Base-by-base conservation (phyloP, 2,797 vertebrate genomes). In the Poecilia velifera region DNA sequence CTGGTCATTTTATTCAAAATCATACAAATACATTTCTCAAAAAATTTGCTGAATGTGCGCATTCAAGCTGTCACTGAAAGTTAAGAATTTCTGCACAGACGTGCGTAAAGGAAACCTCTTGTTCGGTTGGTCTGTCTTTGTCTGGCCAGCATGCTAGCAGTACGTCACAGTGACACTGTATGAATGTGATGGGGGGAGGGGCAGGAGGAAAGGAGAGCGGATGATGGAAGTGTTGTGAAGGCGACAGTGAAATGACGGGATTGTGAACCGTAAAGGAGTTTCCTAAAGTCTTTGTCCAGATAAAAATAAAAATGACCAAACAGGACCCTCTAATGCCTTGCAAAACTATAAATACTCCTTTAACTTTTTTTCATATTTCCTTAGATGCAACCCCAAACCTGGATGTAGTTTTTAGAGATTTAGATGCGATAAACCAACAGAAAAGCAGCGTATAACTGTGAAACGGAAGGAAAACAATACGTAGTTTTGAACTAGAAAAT, bases 141-240 rank as follows among this genome's bases (percentile, higher is more conserved):
- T 74, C 86, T 87, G 86, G 89, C 87, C 66, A 55, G 73, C 75
- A 79, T 49, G 87, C 91, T 86, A 87, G 85, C 73, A 82, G 78
- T 87, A 86, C 84, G 87, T 95, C 94, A 95, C 95, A 95, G 94
- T 94, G 93, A 94, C 91, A 89, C 90, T 92, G 88, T 91, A 87
- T 88, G 91, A 91, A 88, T 87, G 82, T 88, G 88, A 89, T 86
- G 83, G 66, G 74, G 84, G 74, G 84, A 80, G 73, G 73, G 78
- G 39, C 59, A 79, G 49, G 79, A 68, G 70, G 55, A 70, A 59
- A 80, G 84, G 81, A 88, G 76, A 77, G 84, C 80, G 80, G 78
- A 79, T 70, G 81, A 47, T 83, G 82, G 83, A 64, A 81, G 82
- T 78, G 76, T 51, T 41, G 64, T 74, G 84, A 72, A 47, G 73